Evolutionary conservation across 2,797 vertebrate genomes (phyloP), one percentile per base, ranked within the genome.

Genomic region (Falco biarmicus): DNA sequence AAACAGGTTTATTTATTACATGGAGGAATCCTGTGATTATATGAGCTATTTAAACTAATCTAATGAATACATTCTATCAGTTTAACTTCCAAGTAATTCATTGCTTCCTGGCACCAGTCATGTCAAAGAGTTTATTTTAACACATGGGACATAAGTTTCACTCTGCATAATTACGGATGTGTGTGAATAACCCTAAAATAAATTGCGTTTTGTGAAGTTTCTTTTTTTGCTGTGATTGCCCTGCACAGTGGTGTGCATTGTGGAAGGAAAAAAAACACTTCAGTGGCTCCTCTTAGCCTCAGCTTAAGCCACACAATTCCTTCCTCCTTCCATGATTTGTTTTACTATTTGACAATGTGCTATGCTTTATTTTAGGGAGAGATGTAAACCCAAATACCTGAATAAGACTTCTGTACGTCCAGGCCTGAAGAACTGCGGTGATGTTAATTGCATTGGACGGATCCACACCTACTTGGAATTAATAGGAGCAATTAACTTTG

Each of bases 381-480:
- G 97, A 92, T 98, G 98, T 96, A 99, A 99, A 94, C 99, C 99
- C 63, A 99, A 98, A 92, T 99, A 99, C 98, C 98, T 99, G 96
- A 99, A 99, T 97, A 99, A 99, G 98, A 99, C 99, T 4, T 99
- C 99, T 0, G 99, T 99, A 37, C 99, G 99, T 15, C 99, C 99
- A 2, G 99, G 99, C 80, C 98, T 99, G 73, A 99, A 99, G 98
- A 99, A 99, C 98, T 99, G 99, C 9, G 99, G 99, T 1, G 99
- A 99, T 7, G 99, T 99, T 50, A 99, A 99, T 98, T 99, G 99
- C 97, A 99, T 99, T 31, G 99, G 99, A 74, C 98, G 99, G 76
- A 99, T 99, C 96, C 99, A 99, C 98, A 99, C 99, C 0, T 99
- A 99, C 98, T 97, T 99, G 98, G 99, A 99, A 82, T 98, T 99